Evolutionary conservation across 2,888 invertebrate species (phyloP).

Genomic region (Camponotus fellah): DNA sequence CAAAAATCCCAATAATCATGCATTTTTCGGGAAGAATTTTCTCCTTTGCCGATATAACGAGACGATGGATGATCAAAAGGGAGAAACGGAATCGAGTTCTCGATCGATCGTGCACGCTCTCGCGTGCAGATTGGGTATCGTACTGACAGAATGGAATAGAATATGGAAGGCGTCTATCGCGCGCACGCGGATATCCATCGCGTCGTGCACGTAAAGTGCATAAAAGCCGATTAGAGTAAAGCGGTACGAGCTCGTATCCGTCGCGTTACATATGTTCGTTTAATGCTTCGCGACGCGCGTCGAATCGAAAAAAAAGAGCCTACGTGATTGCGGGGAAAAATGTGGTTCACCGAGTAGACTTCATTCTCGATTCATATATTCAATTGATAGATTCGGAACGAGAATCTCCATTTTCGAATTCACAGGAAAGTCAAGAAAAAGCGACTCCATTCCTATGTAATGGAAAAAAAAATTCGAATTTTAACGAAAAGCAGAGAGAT

Average conservation of each 20-base stretch:
- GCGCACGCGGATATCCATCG: constrained; percentile 37
- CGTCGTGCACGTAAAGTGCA: constrained; percentile 46
- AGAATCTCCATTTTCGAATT: background rate
- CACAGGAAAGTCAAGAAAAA: background rate
- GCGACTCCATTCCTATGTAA: background rate
- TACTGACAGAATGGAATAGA: constrained; percentile 66
- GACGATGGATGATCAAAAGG: constrained; percentile 65
- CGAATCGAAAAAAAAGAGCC: constrained; percentile 31
- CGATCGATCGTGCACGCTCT: constrained; percentile 63
- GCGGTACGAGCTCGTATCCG: constrained; percentile 40
- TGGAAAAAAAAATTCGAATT: background rate
- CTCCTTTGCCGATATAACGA: background rate
- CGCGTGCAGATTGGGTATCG: constrained; percentile 70
- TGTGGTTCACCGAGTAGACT: background rate
- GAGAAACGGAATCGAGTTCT: constrained; percentile 66
- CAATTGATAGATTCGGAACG: background rate
- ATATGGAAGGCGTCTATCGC: constrained; percentile 59
- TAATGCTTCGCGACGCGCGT: constrained; percentile 39
- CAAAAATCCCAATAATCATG: background rate
- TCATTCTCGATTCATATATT: constrained; percentile 14
- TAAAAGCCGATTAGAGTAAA: constrained; percentile 61
- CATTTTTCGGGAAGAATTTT: background rate
- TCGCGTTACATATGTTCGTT: constrained; percentile 42
- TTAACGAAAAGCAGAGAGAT: background rate
- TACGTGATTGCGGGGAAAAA: constrained; percentile 38